Conservation (phyloP, 2,888 invertebrate species). For the Luffia ferchaultella region DNA sequence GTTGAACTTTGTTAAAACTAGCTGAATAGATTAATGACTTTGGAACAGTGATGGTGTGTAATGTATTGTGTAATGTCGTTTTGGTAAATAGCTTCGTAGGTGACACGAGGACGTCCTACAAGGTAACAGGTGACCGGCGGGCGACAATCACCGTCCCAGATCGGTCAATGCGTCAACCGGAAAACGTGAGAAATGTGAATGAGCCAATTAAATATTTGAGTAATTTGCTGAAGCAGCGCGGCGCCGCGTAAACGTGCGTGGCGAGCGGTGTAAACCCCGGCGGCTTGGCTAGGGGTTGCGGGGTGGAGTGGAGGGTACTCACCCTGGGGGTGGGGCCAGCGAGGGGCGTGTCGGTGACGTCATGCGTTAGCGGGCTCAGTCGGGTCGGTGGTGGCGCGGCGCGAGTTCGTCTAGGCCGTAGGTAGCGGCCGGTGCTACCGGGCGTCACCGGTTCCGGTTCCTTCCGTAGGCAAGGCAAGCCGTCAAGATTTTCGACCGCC, state of each 20-base stretch:
- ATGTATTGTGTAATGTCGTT: no score
- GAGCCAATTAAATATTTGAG: constrained; percentile 65
- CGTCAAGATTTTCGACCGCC: constrained; percentile 67
- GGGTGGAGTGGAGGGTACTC: constrained; percentile 19
- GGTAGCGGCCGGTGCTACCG: constrained; percentile 53
- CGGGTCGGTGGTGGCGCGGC: constrained; percentile 52
- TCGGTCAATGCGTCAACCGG: constrained; percentile 45
- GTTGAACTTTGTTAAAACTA: no score
- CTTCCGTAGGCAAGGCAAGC: constrained; percentile 42
- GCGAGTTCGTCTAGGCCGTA: constrained; percentile 23
- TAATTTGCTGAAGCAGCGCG: constrained; percentile 55
- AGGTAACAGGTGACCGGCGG: no score
- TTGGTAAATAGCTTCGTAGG: no score
- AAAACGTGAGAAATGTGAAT: constrained; percentile 48
- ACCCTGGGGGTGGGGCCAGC: constrained; percentile 19
- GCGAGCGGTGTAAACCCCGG: constrained; percentile 15
- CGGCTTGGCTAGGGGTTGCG: constrained; percentile 28
- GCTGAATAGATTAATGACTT: no score
- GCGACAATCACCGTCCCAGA: no score
- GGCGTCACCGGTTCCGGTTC: constrained; percentile 31
- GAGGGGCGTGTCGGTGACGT: constrained; percentile 60
- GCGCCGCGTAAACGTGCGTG: constrained; percentile 64
- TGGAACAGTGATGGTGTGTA: no score
- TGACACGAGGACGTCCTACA: no score
- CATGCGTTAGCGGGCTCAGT: constrained; percentile 44